Evolutionary conservation across 2,797 vertebrate genomes (phyloP), one percentile per base, ranked within the genome.

Genomic region (Onychomys leucogaster): DNA sequence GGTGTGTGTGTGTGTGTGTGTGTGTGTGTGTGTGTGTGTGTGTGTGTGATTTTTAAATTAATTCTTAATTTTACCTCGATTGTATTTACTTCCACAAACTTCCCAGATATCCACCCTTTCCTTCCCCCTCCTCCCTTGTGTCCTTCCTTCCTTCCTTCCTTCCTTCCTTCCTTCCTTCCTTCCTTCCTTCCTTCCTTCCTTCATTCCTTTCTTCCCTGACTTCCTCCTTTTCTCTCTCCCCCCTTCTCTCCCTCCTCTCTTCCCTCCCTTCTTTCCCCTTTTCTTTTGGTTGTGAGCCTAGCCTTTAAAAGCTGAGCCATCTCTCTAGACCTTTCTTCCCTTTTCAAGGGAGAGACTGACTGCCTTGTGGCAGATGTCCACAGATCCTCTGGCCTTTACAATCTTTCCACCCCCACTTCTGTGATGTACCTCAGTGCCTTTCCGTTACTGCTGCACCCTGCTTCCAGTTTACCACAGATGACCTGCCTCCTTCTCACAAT

Each of bases 141-240:
- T 16, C 21, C 6, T n/a, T 23, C 32, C 11, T 2, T 6, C 32
- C 3, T 77, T 2, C 9, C 13, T n/a, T 6, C 14, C 41, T 76
- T 25, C 41, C 43, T n/a, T 46, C 37, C 21, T 21, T 73, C 37
- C n/a, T 19, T 41, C 21, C 11, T 41, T 78, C 29, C 46, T 2
- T 49, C 29, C 8, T 3, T 29, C 41, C 23, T 41, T 43, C 25
- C 12, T 7, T 49, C 7, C 14, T 49, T 7, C 23, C 4, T 49
- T 19, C 19, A 1, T n/a, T 43, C 25, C 12, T n/a, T n/a, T n/a
- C 14, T 49, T 7, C 23, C 4, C 34, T 19, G 6, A 16, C 3
- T 46, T 11, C 21, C 32, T 55, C 17, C 52, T 16, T 52, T 25
- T 9, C 16, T 78, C 32, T 29, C 8, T 52, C 16, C 5, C 49